phyloP scores from a whole-genome alignment of 2,797 vertebrate genomes.

The Malurus splendens region DNA sequence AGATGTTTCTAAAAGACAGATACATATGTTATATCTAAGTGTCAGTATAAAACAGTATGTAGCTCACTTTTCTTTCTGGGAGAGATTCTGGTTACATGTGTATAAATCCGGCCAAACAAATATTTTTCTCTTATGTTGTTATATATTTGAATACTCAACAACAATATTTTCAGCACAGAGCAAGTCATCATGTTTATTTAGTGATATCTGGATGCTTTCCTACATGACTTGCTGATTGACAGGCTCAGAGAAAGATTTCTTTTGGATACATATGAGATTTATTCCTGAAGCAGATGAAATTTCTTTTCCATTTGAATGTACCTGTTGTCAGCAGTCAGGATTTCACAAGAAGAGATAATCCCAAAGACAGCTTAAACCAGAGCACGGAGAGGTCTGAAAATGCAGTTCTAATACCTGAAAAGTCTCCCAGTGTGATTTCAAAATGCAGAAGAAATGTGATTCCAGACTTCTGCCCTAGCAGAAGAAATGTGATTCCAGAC shows the following conservation, averaged over 20 bases:
- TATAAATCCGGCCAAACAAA: neutral
- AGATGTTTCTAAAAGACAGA: neutral
- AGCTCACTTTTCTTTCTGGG: neutral
- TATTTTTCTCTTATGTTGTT: neutral
- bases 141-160: neutral
- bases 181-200: neutral
- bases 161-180: neutral
- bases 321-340: neutral
- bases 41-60: neutral
- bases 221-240: neutral
- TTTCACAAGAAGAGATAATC: neutral
- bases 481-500: neutral
- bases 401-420: neutral
- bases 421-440: neutral
- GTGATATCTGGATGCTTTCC: neutral
- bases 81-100: neutral
- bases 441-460: neutral
- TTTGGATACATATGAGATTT: neutral
- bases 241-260: neutral
- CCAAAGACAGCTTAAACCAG: neutral
- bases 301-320: neutral
- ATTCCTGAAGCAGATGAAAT: neutral
- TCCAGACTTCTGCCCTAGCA: neutral
- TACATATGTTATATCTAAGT: neutral
- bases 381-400: neutral